Evolutionary conservation across 2,888 invertebrate genomes (phyloP), one percentile per base, ranked within the genome.

Genomic region (Mythimna lalbum): DNA sequence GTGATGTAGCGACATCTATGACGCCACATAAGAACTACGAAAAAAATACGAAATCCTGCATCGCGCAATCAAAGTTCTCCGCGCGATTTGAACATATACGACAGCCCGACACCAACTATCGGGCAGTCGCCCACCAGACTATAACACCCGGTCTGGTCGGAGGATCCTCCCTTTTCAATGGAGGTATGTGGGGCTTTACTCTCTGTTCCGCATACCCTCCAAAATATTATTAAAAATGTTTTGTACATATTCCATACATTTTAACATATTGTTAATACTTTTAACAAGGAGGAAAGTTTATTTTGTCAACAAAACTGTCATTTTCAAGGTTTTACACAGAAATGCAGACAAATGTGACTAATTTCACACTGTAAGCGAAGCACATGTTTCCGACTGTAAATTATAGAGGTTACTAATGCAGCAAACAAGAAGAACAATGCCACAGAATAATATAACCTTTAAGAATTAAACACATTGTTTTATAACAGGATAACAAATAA

Each of bases 391-490:
- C 47, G 14, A 19, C 2, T 17, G 19, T 14, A 23, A 12, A 43
- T 31, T n/a, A 43, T 50, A 43, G 14, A 53, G 27, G 62, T 74
- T 59, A 59, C 14, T 21, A 77, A 39, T 47, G 1, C 31, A 62
- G 53, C 39, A 70, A 53, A 75, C 21, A 57, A 50, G 59, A 76
- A 47, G 27, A 71, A 55, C 21, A 78, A 60, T 60, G 33, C 43
- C 47, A n/a, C 21, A 67, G 33, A 21, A 53, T 23, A 56, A 17
- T n/a, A 47, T 73, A 64, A 63, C 73, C 43, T 75, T 78, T 47
- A 47, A 78, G 64, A 78, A 73, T 72, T 39, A 33, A 12, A 53
- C 19, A 66, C 49, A 76, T 62, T 66, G 49, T 61, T 52, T 60
- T 53, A 50, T 65, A 43, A 50, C 47, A 74, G 69, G 56, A 63